phyloP scores from a whole-genome alignment of 2,113 vertebrate genomes.

The Sarotherodon lohbergeri region DNA sequence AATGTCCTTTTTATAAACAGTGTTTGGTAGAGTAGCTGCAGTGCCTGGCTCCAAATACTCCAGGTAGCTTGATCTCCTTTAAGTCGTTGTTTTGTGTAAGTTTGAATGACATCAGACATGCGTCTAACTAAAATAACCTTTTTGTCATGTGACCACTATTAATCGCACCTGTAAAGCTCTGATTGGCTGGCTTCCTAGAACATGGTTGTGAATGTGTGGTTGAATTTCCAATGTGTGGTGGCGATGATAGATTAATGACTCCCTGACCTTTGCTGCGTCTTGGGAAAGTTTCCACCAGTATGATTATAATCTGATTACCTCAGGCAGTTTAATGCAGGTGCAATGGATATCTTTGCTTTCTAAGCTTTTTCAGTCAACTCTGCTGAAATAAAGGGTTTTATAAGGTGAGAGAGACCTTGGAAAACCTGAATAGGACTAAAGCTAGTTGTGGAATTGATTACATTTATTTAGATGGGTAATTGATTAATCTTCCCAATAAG shows the following conservation, averaged over 20 bases:
- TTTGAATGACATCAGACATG: neutral
- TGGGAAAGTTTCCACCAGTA: neutral
- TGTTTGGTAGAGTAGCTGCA: neutral
- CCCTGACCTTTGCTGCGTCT: neutral
- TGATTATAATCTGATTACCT: conserved; percentile 20
- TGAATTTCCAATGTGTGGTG: neutral
- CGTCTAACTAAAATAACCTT: neutral
- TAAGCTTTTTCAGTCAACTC: neutral
- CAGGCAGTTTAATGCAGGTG: neutral
- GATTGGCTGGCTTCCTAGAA: neutral
- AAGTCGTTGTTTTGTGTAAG: neutral
- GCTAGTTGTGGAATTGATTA: neutral
- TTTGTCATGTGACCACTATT: neutral
- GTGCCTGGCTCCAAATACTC: neutral
- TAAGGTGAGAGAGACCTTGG: neutral
- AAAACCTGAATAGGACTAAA: neutral
- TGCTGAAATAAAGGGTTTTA: neutral
- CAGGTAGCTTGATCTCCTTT: neutral
- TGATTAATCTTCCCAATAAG: neutral
- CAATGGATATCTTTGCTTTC: neutral
- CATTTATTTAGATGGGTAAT: neutral
- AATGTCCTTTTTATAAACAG: neutral
- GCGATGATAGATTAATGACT: neutral
- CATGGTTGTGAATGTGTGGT: neutral
- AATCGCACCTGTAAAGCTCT: neutral